A percentile compares a stretch with the other conserved stretches of the same genome.
phyloP scores from a whole-genome alignment of 2,113 vertebrate species.

The Ciconia boyciana region DNA sequence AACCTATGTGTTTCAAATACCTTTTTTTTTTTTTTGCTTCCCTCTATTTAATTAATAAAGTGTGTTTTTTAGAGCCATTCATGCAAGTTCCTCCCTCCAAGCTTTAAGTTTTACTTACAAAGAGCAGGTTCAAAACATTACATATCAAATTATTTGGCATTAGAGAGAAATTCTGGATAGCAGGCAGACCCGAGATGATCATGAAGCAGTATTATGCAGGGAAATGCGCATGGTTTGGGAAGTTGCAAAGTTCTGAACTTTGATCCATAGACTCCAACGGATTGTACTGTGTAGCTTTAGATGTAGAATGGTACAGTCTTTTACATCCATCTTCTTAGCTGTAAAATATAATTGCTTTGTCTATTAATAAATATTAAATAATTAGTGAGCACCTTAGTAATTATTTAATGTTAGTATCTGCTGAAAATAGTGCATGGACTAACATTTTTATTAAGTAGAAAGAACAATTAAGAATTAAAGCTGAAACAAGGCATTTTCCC shows the following conservation, averaged over 20 bases:
- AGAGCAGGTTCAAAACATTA: background rate
- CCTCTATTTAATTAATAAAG: background rate
- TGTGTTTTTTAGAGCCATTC: fast-evolving
- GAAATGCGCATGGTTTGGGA: background rate
- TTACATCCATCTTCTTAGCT: too few relatives aligned
- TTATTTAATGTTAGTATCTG: background rate
- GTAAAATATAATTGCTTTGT: background rate
- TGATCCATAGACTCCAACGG: background rate
- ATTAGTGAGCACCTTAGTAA: background rate
- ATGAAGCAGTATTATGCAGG: background rate
- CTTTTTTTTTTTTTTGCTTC: background rate
- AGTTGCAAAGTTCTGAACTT: background rate
- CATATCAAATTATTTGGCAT: background rate
- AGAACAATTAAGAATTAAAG: background rate
- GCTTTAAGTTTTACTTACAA: background rate
- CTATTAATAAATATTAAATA: background rate
- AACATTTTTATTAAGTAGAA: background rate
- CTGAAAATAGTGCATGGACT: background rate
- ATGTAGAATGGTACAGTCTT: background rate
- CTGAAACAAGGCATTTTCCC: background rate
- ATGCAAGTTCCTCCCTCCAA: background rate
- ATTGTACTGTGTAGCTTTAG: background rate
- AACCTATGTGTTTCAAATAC: background rate
- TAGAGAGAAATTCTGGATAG: background rate
- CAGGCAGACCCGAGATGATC: background rate